Evolutionary conservation across 1,140 invertebrate species (phyloP).

Genomic region (Temnothorax curvispinosus): DNA sequence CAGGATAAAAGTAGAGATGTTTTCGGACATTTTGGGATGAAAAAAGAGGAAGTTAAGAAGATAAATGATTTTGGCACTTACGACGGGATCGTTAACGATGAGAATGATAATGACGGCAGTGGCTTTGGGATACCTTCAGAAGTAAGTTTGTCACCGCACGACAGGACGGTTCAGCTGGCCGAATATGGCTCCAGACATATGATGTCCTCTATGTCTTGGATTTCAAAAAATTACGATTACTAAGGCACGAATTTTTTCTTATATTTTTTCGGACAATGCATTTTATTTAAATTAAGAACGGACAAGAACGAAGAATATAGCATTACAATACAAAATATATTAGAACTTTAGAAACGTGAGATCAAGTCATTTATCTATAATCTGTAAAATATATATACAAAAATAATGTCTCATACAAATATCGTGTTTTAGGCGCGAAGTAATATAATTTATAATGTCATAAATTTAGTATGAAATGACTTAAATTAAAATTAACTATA

Average conservation of each 20-base stretch:
- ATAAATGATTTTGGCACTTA: slow-evolving; percentile 55
- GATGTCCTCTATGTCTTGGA: slow-evolving; percentile 74
- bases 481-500: slow-evolving; percentile 12
- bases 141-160: slow-evolving; percentile 65
- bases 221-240: slow-evolving; percentile 75
- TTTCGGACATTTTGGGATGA: not conserved
- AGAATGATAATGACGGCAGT: slow-evolving; percentile 30
- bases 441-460: not conserved
- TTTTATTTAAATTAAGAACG: not conserved
- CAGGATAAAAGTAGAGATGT: slow-evolving; percentile 32
- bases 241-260: slow-evolving; percentile 51
- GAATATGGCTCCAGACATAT: slow-evolving; percentile 71
- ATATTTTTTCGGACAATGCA: not conserved
- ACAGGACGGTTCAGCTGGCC: slow-evolving; percentile 65
- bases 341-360: not conserved
- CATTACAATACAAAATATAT: not conserved
- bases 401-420: not conserved
- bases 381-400: not conserved
- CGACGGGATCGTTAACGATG: slow-evolving; percentile 28
- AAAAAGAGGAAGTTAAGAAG: slow-evolving; percentile 14
- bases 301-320: not conserved
- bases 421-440: not conserved
- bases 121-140: slow-evolving; percentile 52
- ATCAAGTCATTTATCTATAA: not conserved
- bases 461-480: not conserved